Percentiles rank a stretch among this genome's conserved stretches.
Evolutionary conservation across 2,888 invertebrate species (phyloP).

Genomic region (Patella caerulea): DNA sequence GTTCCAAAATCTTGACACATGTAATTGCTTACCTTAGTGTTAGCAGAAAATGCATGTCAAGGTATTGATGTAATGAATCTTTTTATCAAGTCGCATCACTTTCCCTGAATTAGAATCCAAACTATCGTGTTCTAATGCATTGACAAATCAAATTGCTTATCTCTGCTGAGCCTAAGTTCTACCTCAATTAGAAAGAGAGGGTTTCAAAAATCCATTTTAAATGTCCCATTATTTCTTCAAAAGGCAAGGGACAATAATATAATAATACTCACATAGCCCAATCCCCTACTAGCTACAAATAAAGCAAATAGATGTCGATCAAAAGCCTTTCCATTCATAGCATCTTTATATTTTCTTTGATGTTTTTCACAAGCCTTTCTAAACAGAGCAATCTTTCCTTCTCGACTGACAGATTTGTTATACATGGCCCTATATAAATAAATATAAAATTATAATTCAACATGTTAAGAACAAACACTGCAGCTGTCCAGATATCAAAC

Average conservation of each 20-base stretch:
- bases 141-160: too few relatives aligned
- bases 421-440: slow-evolving; percentile 65
- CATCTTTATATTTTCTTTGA: slow-evolving; percentile 72
- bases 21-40: too few relatives aligned
- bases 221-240: too few relatives aligned
- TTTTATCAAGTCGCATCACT: too few relatives aligned
- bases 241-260: background rate
- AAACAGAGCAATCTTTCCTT: slow-evolving; percentile 69
- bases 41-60: too few relatives aligned
- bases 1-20: too few relatives aligned
- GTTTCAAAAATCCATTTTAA: background rate
- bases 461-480: too few relatives aligned
- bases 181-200: background rate
- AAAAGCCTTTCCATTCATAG: slow-evolving; percentile 73
- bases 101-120: too few relatives aligned
- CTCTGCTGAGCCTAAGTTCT: background rate
- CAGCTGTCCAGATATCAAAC: too few relatives aligned
- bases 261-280: slow-evolving; percentile 71
- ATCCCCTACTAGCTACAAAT: slow-evolving; percentile 72
- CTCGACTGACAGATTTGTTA: slow-evolving; percentile 56
- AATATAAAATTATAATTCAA: too few relatives aligned
- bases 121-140: too few relatives aligned
- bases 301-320: slow-evolving; percentile 74
- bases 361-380: slow-evolving; percentile 70
- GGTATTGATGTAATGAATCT: too few relatives aligned